These are phyloP conservation scores for Pyrrhia umbra DNA, from an alignment of 2,888 invertebrate species.

Conservation along the genomic window DNA sequence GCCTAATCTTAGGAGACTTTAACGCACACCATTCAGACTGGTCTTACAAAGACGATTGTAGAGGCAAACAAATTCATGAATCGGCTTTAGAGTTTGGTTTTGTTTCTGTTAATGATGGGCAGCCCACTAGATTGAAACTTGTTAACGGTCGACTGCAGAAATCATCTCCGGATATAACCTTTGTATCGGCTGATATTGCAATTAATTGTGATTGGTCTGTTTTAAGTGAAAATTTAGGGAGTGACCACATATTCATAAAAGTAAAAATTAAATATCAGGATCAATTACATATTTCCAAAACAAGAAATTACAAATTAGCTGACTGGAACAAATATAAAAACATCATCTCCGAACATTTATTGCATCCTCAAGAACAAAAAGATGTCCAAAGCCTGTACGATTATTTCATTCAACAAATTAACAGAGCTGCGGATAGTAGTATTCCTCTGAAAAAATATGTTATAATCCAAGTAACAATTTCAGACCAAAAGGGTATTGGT, in stretches of 20 bases:
- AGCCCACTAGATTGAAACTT: slow-evolving; percentile 39
- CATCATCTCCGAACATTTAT: background rate
- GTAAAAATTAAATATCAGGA: background rate
- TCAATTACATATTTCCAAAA: background rate
- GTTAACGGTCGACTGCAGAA: slow-evolving; percentile 30
- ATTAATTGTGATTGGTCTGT: slow-evolving; percentile 2
- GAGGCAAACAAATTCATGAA: slow-evolving; percentile 1
- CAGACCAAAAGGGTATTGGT: slow-evolving; percentile 52
- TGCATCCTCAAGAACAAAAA: background rate
- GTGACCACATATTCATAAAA: slow-evolving; percentile 9
- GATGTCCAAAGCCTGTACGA: slow-evolving; percentile 8
- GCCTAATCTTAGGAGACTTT: slow-evolving; percentile 41
- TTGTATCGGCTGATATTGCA: slow-evolving; percentile 12
- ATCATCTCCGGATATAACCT: slow-evolving; percentile 33
- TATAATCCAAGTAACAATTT: slow-evolving; percentile 33
- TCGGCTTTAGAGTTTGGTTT: slow-evolving; percentile 25
- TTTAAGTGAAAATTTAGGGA: slow-evolving; percentile 7
- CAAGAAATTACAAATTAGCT: slow-evolving; percentile 8
- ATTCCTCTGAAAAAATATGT: slow-evolving; percentile 34
- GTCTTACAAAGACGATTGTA: slow-evolving; percentile 20
- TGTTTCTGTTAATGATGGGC: slow-evolving; percentile 36
- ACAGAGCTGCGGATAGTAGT: slow-evolving; percentile 25
- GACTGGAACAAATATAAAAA: background rate
- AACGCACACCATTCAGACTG: slow-evolving; percentile 37
- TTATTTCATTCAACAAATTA: slow-evolving; percentile 15